Base-by-base conservation (phyloP, 2,113 vertebrate genomes). In the Trichomycterus rosablanca region DNA sequence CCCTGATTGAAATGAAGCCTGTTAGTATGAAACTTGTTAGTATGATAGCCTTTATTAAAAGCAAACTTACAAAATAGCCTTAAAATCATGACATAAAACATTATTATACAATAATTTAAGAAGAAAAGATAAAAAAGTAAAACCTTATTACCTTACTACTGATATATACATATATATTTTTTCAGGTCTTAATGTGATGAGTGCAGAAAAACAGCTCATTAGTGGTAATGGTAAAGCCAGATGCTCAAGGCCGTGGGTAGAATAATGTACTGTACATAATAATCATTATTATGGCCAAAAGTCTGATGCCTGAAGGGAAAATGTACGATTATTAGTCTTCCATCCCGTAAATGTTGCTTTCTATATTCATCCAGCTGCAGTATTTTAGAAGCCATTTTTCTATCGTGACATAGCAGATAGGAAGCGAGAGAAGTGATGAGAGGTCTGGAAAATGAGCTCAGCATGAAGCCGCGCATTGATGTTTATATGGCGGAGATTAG, bases 181-280 rank as follows among this genome's bases (percentile, higher is more conserved):
- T n/a, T n/a, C n/a, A n/a, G 80, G 71, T 74, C 66, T 76, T 76
- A 77, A 81, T 83, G 63, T 16, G 50, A 61, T 49, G 40, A 45
- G 11, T 61, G 45, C 28, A 80, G 79, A 80, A 77, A 72, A 80
- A 82, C 80, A 78, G 79, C 64, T 80, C 80, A 82, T 84, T 85
- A 85, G n/a, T n/a, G n/a, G n/a, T 84, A 85, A 84, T 82, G 77
- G 73, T 73, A 71, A 75, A 77, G 73, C 80, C 82, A 86, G 84
- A 79, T 81, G 81, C 79, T 76, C 72, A 76, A 77, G 73, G 74
- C 74, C 68, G 69, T 75, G 74, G 60, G 59, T 75, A 72, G n/a
- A n/a, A n/a, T 72, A 79, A 69, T 76, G 78, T 75, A 79, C 59
- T n/a, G n/a, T 75, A 74, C 69, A 72, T 49, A 78, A 80, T 66